Base-by-base conservation (phyloP, 2,113 vertebrate species). In the Zosterops hypoxanthus region DNA sequence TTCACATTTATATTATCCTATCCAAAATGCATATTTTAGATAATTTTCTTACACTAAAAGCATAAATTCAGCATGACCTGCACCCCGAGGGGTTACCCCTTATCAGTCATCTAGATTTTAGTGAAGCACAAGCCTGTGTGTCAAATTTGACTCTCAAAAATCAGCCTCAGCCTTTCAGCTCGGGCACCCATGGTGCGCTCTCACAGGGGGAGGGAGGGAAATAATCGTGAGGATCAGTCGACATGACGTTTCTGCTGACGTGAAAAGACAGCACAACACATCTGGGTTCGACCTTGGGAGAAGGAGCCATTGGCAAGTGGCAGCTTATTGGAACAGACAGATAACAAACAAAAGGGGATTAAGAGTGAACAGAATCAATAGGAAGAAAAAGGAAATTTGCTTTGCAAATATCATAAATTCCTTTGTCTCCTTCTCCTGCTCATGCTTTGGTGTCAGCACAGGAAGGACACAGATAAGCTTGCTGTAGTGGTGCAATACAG, bases 321-420 rank as follows among this genome's bases (percentile, higher is more conserved):
- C 76, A 57, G 80, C 65, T 92, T 59, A 94, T 84, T 8, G 9
- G 63, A 96, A 93, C 0, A 0, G 88, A 86, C 68, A 90, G 79
- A 84, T 76, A 86, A 86, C 65, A 92, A 96, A 95, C 88, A 61
- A 68, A 92, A 78, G 57, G 59, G 55, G 68, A 93, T 92, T 81
- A 86, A 71, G 76, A 84, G 47, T 0, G 1, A 84, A 55, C 25
- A 71, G 61, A 93, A 96, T 90, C 85, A 72, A 82, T 75, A 78
- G 72, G 75, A 75, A 93, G 41, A 65, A 84, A 88, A 88, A 34
- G 53, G n/a, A 81, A 75, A 93, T 96, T 69, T 71, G 57, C 69
- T 63, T 96, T 86, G 80, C 73, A 75, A 88, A 94, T 60, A 66
- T 63, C 39, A 31, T 55, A 5, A 88, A 81, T 47, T 66, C 68